A percentile compares a stretch with the other conserved stretches of the same genome.
phyloP scores from a whole-genome alignment of 2,888 invertebrate genomes.

The Sericinus montela region DNA sequence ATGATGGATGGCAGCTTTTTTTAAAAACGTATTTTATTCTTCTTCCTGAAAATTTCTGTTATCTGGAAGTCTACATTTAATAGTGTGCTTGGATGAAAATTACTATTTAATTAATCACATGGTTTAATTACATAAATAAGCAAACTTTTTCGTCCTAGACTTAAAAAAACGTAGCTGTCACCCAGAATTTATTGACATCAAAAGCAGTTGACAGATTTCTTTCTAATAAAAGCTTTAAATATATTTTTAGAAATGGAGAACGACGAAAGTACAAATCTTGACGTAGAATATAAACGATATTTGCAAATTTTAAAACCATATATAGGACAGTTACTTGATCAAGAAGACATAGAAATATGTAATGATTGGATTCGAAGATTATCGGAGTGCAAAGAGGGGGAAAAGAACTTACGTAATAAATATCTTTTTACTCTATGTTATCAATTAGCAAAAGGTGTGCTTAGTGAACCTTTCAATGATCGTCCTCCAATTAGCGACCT shows the following conservation, averaged over 20 bases:
- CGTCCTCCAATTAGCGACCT: conserved; percentile 42
- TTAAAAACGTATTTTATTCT: too few species aligned
- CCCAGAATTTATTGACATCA: neutral
- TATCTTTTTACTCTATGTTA: conserved; percentile 59
- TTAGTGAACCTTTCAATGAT: conserved; percentile 52
- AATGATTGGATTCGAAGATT: conserved; percentile 64
- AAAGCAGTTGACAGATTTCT: conserved; percentile 3
- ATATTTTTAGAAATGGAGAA: conserved; percentile 41
- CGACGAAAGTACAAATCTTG: conserved; percentile 40
- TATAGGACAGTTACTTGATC: conserved; percentile 46
- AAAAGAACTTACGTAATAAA: conserved; percentile 56
- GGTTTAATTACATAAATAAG: too few species aligned
- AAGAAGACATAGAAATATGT: conserved; percentile 49
- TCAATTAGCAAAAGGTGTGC: conserved; percentile 54
- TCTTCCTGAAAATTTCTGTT: too few species aligned
- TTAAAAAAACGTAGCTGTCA: neutral
- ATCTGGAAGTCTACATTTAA: too few species aligned
- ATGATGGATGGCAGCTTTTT: too few species aligned
- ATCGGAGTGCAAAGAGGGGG: conserved; percentile 42
- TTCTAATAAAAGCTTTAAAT: neutral
- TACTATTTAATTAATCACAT: too few species aligned
- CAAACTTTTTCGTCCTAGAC: too few species aligned
- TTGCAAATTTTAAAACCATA: conserved; percentile 59
- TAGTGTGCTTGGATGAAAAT: too few species aligned
- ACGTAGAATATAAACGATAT: conserved; percentile 59